Evolutionary conservation across 2,113 vertebrate species (phyloP), one percentile per base, ranked within the genome.

Genomic region (Seriola dumerili): DNA sequence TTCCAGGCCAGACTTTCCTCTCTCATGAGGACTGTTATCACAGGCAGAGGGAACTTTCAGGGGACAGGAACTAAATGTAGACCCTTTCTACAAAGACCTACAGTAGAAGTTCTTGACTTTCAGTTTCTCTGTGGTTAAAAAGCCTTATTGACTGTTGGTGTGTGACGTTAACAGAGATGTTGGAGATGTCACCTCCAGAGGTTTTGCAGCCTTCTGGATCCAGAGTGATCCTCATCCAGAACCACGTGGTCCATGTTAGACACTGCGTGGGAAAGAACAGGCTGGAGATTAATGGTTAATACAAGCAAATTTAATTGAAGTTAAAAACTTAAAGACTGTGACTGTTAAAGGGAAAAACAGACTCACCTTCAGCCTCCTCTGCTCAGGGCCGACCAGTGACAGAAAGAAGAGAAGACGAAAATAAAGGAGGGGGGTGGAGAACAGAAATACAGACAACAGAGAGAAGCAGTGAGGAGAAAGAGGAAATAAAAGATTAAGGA

Each of bases 281-380:
- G 21, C 8, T 0, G 1, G 13, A 8, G 2, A 10, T 10, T 38
- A 14, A 34, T 1, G 8, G 5, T 25, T 7, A 1, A 17, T 4
- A 5, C 0, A 1, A 67, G 34, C 12, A 3, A 21, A n/a, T 40
- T 25, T 0, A 2, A 6, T 40, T 9, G 5, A 21, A 12, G 58
- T 5, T 2, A 40, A 32, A 57, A 8, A 13, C 7, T 32, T 0
- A 59, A 61, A 1, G 4, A 50, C 1, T 36, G 54, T 4, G 7
- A 19, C 3, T 5, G 14, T 21, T 21, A 16, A 34, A 19, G 10
- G 19, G 1, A 34, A 34, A 0, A 50, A 61, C 2, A 46, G 29
- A 91, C 96, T 95, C 90, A 98, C 97, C 97, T 96, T 98, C 97
- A 67, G 96, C 96, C 91, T 97, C 96, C 90, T 98, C 97, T 97